Evolutionary conservation across 2,888 invertebrate species (phyloP).

Genomic region (Galerucella nymphaeae): DNA sequence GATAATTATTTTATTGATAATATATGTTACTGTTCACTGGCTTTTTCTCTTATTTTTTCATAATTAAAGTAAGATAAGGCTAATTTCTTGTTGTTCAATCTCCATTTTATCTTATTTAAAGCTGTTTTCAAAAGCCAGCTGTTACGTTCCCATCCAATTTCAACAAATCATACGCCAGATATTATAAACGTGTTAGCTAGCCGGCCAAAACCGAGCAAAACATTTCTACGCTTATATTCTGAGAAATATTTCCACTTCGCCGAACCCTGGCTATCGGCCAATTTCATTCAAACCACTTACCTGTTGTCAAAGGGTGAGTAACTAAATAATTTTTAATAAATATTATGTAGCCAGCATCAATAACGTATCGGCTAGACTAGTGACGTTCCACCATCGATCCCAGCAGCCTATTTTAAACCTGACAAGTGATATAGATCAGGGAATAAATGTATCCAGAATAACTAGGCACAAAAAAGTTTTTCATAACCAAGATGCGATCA

Average conservation of each 20-base stretch:
- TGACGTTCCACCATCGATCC: conserved; percentile 48
- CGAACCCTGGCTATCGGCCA: conserved; percentile 23
- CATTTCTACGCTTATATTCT: conserved; percentile 20
- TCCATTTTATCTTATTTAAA: not conserved
- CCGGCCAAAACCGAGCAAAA: conserved; percentile 16
- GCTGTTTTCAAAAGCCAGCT: not conserved
- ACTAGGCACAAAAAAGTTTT: conserved; percentile 22
- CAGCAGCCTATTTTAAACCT: conserved; percentile 29
- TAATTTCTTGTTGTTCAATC: not conserved
- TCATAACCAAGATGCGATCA: conserved; percentile 10
- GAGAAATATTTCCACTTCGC: conserved; percentile 18
- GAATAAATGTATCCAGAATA: conserved; percentile 21
- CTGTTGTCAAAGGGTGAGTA: conserved; percentile 56
- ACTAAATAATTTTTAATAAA: conserved; percentile 37
- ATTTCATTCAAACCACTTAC: conserved; percentile 50
- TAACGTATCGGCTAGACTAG: conserved; percentile 49
- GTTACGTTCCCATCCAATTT: not conserved
- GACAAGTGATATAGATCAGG: conserved; percentile 1
- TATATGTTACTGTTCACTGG: no score
- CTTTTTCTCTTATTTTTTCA: no score
- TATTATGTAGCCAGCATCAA: conserved; percentile 43
- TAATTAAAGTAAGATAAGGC: not conserved
- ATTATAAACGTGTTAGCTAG: conserved; percentile 19
- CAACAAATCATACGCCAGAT: conserved; percentile 19
- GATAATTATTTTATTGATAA: no score